A percentile compares a stretch with the other conserved stretches of the same genome.
These are phyloP conservation scores for Apogon hyalosoma DNA, from an alignment of 2,797 vertebrate species.

Conservation along the genomic window DNA sequence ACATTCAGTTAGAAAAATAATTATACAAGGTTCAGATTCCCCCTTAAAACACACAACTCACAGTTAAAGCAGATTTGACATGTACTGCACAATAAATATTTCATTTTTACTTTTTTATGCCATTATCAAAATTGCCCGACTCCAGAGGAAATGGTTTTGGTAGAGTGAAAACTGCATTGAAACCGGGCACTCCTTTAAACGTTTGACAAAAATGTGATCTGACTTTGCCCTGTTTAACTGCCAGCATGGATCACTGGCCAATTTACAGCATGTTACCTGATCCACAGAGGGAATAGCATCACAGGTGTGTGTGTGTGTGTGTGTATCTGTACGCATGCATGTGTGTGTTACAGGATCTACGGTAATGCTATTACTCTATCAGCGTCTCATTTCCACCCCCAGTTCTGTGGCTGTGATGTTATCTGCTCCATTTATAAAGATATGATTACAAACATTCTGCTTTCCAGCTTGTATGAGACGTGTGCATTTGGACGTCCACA, in stretches of 20 bases:
- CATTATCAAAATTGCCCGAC: neutral
- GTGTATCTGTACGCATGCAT: conserved; percentile 1
- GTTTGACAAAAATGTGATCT: conserved; percentile 66
- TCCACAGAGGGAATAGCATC: conserved; percentile 62
- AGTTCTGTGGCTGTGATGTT: conserved; percentile 55
- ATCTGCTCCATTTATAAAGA: conserved; percentile 67
- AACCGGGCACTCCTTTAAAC: conserved; percentile 42
- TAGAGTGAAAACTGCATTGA: conserved; percentile 20
- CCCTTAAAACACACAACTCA: neutral
- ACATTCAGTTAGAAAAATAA: conserved; percentile 18
- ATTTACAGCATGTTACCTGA: conserved; percentile 76
- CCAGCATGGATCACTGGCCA: conserved; percentile 64
- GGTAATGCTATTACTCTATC: conserved; percentile 67
- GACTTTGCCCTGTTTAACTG: conserved; percentile 59
- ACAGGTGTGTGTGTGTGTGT: conserved; percentile 58
- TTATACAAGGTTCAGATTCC: conserved; percentile 1
- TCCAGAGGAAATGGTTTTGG: conserved; percentile 17
- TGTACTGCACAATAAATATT: neutral
- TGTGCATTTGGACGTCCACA: conserved; percentile 11
- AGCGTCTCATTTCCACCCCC: conserved; percentile 66
- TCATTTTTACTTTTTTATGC: conserved; percentile 13
- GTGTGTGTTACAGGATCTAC: conserved; percentile 42
- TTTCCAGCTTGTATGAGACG: conserved; percentile 16
- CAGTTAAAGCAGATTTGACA: neutral
- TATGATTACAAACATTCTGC: conserved; percentile 60